Evolutionary conservation across 35 echinoderm and acorn worm genomes (phyloP).

Genomic region (Apostichopus californicus): DNA sequence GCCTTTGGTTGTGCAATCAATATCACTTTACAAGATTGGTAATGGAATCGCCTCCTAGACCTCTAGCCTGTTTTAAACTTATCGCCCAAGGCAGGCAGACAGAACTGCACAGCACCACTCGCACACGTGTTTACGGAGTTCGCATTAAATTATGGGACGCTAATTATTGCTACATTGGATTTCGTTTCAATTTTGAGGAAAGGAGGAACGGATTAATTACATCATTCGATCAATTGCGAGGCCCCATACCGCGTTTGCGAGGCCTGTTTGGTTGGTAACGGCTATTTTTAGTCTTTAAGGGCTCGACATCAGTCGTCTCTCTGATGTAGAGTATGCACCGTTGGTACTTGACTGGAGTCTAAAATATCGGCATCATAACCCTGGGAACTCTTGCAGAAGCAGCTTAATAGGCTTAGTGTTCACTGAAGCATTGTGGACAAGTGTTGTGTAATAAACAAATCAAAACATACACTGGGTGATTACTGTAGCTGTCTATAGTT

Average conservation of each 20-base stretch:
- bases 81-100: background rate
- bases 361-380: background rate
- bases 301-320: background rate
- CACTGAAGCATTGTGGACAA: background rate
- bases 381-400: background rate
- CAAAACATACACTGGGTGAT: background rate
- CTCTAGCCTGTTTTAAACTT: background rate
- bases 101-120: background rate
- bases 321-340: background rate
- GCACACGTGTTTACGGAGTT: constrained; percentile 35
- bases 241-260: constrained; percentile 3
- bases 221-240: constrained; percentile 15
- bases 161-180: constrained; percentile 48
- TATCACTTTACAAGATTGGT: constrained; percentile 47
- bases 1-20: constrained; percentile 14
- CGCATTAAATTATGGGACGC: constrained; percentile 17
- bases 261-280: background rate
- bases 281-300: background rate
- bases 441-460: background rate
- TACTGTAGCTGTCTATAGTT: background rate
- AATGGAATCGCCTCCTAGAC: background rate
- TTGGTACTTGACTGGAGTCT: background rate
- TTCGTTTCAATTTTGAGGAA: constrained; percentile 41
- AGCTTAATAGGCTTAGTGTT: background rate
- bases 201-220: constrained; percentile 36